phyloP scores from a whole-genome alignment of 2,888 invertebrate genomes.

The Eugnorisma glareosa region DNA sequence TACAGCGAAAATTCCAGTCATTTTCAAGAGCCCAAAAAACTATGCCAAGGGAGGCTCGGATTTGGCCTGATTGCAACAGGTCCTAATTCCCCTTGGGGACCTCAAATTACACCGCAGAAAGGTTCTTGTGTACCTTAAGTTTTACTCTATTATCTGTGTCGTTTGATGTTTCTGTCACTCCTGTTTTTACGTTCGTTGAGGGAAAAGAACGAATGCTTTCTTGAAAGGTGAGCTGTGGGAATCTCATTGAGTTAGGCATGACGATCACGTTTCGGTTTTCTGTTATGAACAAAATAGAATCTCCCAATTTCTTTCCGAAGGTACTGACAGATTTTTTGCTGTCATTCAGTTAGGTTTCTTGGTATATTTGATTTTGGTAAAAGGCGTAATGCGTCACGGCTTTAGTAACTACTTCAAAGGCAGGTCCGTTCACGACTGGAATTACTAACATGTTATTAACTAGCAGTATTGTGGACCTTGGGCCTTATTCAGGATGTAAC shows the following conservation, averaged over 20 bases:
- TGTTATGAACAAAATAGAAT: conserved; percentile 39
- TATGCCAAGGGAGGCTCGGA: conserved; percentile 5
- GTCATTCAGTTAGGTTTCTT: conserved; percentile 6
- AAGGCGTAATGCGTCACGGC: neutral
- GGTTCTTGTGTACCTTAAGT: conserved; percentile 22
- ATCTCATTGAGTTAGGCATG: conserved; percentile 28
- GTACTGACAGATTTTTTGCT: conserved; percentile 34
- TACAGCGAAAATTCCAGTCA: conserved; percentile 13
- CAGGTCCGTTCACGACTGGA: too few relatives aligned
- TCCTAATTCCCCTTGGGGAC: conserved; percentile 17
- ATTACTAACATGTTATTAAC: neutral
- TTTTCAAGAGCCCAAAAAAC: conserved; percentile 35
- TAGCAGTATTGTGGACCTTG: neutral
- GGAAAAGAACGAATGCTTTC: conserved; percentile 37
- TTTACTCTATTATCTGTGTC: conserved; percentile 24
- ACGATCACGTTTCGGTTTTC: conserved; percentile 35
- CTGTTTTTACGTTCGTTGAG: conserved; percentile 40
- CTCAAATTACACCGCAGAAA: conserved; percentile 38
- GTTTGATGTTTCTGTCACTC: conserved; percentile 36
- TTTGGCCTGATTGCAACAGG: conserved; percentile 51
- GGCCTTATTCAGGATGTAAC: too few relatives aligned
- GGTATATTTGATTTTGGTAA: conserved; percentile 19
- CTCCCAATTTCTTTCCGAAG: conserved; percentile 21
- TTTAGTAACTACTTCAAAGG: neutral
- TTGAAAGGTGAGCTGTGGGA: conserved; percentile 21